Base-by-base conservation (phyloP, 2,797 vertebrate species). In the Loriculus beryllinus region DNA sequence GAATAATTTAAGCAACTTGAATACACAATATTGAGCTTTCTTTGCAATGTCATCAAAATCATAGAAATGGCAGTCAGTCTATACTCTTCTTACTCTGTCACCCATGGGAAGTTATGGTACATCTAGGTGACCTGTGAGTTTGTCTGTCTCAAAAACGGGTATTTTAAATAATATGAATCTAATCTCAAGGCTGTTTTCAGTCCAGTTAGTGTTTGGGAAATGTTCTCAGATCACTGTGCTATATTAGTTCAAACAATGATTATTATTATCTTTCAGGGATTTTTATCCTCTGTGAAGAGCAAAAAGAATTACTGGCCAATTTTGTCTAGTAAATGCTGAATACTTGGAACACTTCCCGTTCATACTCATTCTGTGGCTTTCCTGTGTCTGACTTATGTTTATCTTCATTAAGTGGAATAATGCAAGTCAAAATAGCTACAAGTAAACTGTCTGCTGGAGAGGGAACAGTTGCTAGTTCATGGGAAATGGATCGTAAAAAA, bases 331-430 rank as follows among this genome's bases (percentile, higher is more conserved):
- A 95, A 95, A 93, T 82, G 92, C 85, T 94, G 95, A 90, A 93
- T 92, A 91, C 85, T 96, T 97, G 96, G 96, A 96, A 90, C 51
- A 33, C 37, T 94, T 96, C 95, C 93, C 25, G 0, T 84, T 91
- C 74, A 37, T 90, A 69, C 77, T 93, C 70, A 86, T 95, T 93
- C 87, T 94, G 88, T 82, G 92, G 87, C 93, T 97, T 97, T 96
- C 96, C 92, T 96, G 92, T 96, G 95, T 94, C 95, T 96, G 95
- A 95, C 93, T 97, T 94, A 90, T 94, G 93, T 96, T 96, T 96
- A 95, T 97, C 95, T 94, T 94, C 95, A 94, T 96, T 96, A 97
- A 96, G 96, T 94, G 93, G 95, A 96, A 96, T 95, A 96, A 97
- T 88, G 89, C 87, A 97, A 96, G 91, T 97, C 95, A 96, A 96